A percentile compares a stretch with the other conserved stretches of the same genome.
Evolutionary conservation across 2,888 invertebrate genomes (phyloP).

Genomic region (Acleris laterana): DNA sequence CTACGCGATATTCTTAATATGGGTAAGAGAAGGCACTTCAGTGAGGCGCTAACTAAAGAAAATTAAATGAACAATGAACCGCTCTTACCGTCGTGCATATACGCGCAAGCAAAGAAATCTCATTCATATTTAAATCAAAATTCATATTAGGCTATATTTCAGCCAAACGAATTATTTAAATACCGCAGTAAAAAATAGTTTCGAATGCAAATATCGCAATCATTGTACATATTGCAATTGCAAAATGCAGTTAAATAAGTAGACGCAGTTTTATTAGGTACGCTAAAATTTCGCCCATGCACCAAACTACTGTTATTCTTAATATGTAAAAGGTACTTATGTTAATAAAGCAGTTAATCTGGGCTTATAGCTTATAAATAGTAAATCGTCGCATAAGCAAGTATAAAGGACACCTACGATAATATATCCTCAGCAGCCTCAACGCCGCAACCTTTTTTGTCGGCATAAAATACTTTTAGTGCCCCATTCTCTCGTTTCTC

Average conservation of each 20-base stretch:
- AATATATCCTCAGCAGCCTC: slow-evolving; percentile 89
- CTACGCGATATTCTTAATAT: too few relatives aligned
- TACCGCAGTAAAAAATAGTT: too few relatives aligned
- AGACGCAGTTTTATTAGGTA: not conserved
- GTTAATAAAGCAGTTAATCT: not conserved
- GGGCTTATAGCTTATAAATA: not conserved
- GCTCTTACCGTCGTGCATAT: too few relatives aligned
- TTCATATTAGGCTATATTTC: too few relatives aligned
- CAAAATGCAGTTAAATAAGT: not conserved
- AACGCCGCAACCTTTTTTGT: slow-evolving; percentile 97
- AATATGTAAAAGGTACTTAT: not conserved
- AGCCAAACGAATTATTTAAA: too few relatives aligned
- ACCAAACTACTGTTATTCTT: not conserved
- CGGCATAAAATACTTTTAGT: slow-evolving; percentile 94
- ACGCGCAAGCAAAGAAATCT: too few relatives aligned
- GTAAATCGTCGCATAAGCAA: slow-evolving; percentile 13
- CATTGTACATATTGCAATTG: not conserved
- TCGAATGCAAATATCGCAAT: too few relatives aligned
- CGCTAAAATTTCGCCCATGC: slow-evolving; percentile 7
- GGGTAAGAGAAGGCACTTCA: too few relatives aligned
- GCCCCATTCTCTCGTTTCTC: slow-evolving; percentile 93
- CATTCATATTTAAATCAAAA: too few relatives aligned
- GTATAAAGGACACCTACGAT: slow-evolving; percentile 78
- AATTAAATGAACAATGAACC: too few relatives aligned
- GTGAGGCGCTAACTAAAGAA: too few relatives aligned